Evolutionary conservation across 2,888 invertebrate genomes (phyloP), one percentile per base, ranked within the genome.

Genomic region (Neoascia interrupta): DNA sequence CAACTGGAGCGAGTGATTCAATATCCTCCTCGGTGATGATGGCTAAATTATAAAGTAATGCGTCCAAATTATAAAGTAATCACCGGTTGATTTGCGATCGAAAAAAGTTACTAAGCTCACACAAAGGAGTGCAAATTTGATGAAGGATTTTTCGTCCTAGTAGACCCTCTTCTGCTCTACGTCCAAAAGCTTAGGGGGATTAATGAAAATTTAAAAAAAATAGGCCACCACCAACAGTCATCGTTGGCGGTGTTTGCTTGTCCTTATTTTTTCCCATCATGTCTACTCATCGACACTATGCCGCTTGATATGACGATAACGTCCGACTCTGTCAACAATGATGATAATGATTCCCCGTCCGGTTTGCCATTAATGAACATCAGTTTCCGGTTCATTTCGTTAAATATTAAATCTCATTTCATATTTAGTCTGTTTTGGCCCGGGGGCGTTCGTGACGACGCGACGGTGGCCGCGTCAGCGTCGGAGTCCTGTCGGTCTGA

Each of bases 381-480:
- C 68, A 68, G 34, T 69, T 43, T 58, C 69, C 49, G 58, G 58
- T 58, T 69, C 58, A 69, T 69, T 69, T 60, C 41, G 36, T 69
- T 43, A 69, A 60, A 60, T 69, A 69, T 69, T 69, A 60, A 69
- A 69, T 69, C 58, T 51, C 54, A 23, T 47, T 13, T 47, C 13
- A 23, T 39, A 53, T 49, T 68, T 58, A 39, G 68, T 1, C 21
- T n/a, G 28, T 37, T 13, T 6, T 15, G 23, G 31, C 11, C 21
- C 2, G 6, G 19, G 18, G 28, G 10, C 31, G 10, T n/a, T n/a
- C 31, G 4, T 3, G 19, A 11, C 3, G n/a, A n/a, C n/a, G n/a
- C n/a, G n/a, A n/a, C n/a, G n/a, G n/a, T n/a, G 18, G n/a, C 28
- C 10, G 6, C n/a, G 23, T 34, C 26, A 0, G 3, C 23, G 8